Evolutionary conservation across 2,113 vertebrate species (phyloP).

Genomic region (Hipposideros armiger): DNA sequence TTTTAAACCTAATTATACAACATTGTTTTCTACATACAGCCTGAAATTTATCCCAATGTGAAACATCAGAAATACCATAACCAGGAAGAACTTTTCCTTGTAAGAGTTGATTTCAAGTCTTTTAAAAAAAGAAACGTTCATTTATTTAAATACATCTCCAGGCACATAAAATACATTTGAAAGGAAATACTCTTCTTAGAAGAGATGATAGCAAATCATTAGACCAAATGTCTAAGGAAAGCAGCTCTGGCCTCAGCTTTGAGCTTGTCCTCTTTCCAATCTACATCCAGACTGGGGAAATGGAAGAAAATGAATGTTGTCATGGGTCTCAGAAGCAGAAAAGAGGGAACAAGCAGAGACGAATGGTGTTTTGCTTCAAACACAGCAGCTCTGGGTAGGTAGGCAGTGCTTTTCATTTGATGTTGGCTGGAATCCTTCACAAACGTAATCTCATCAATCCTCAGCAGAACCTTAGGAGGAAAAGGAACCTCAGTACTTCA

Average conservation of each 20-base stretch:
- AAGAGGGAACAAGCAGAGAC: neutral
- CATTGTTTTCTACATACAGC: neutral
- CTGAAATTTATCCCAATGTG: constrained; percentile 3
- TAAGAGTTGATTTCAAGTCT: neutral
- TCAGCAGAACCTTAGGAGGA: constrained; percentile 44
- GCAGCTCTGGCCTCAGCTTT: neutral
- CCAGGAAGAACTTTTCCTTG: neutral
- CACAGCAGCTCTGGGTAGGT: neutral
- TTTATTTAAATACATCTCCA: neutral
- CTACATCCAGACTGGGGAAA: neutral
- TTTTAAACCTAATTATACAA: constrained; percentile 45
- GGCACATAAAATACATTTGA: neutral
- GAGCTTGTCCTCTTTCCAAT: neutral
- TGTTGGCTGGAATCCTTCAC: constrained; percentile 38
- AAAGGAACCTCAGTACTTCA: constrained; percentile 43
- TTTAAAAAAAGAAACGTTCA: neutral
- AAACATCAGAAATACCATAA: constrained; percentile 9
- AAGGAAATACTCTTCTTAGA: constrained; percentile 8
- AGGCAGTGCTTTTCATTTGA: constrained; percentile 30
- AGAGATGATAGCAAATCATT: neutral
- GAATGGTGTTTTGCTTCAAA: constrained; percentile 10
- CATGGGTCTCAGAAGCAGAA: neutral
- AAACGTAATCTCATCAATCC: constrained; percentile 62
- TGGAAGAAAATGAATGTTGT: neutral
- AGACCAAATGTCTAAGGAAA: neutral